Evolutionary conservation across 2,113 vertebrate genomes (phyloP).

Genomic region (Opisthocomus hoazin): DNA sequence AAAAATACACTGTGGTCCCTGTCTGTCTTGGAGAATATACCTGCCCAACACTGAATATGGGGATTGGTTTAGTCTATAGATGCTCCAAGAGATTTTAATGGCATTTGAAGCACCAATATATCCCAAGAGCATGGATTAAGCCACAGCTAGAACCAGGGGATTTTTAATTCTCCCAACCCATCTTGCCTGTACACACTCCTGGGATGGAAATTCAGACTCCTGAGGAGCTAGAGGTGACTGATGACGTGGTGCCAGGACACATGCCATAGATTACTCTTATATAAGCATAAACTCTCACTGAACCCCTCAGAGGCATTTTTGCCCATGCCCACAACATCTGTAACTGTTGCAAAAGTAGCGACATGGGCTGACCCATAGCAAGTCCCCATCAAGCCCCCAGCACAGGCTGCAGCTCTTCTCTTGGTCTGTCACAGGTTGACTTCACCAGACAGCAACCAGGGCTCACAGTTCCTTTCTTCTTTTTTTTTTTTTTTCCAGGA

Average conservation of each 20-base stretch:
- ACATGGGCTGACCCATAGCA: neutral
- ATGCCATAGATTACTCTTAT: neutral
- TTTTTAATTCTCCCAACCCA: neutral
- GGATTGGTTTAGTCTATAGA: neutral
- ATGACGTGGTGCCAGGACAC: neutral
- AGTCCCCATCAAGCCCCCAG: neutral
- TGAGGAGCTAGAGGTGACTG: neutral
- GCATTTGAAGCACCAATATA: neutral
- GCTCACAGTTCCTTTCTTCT: neutral
- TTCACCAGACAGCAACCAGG: neutral
- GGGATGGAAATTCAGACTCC: neutral
- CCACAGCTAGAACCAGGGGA: neutral
- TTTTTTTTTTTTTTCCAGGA: neutral
- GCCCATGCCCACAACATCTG: neutral
- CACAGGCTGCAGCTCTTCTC: neutral
- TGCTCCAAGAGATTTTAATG: neutral
- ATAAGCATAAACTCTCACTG: neutral
- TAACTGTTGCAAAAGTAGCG: neutral
- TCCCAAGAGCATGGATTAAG: neutral
- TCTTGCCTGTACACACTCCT: neutral
- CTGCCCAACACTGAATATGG: neutral
- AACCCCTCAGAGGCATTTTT: neutral
- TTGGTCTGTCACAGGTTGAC: neutral
- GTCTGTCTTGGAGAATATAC: neutral
- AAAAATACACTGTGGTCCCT: neutral